Evolutionary conservation across 2,797 vertebrate genomes (phyloP).

Genomic region (Emydoidea blandingii): DNA sequence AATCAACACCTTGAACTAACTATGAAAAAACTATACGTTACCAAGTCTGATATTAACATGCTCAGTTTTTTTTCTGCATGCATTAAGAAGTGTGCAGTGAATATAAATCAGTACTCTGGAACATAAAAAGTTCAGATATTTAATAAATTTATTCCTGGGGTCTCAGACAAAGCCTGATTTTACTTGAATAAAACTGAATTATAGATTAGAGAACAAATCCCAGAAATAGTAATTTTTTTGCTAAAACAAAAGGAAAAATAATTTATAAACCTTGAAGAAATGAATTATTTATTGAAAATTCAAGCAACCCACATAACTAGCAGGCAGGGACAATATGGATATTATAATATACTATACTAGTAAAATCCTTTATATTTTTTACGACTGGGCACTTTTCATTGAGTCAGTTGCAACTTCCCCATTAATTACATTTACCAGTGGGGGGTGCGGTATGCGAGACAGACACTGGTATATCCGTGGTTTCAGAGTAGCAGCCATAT

Average conservation of each 20-base stretch:
- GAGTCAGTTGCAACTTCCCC: not conserved
- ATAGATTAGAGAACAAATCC: not conserved
- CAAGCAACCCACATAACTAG: not conserved
- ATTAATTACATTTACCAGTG: not conserved
- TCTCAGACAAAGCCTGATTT: not conserved
- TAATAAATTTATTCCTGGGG: not conserved
- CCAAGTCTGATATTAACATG: constrained; percentile 33
- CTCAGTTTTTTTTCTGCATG: not conserved
- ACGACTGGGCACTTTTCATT: not conserved
- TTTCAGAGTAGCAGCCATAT: too few species aligned
- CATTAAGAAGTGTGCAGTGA: constrained; percentile 24
- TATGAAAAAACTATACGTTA: constrained; percentile 31
- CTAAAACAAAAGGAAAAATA: not conserved
- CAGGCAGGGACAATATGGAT: not conserved
- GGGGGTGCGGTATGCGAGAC: not conserved
- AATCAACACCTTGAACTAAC: constrained; percentile 49
- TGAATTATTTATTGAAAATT: not conserved
- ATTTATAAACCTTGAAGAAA: not conserved
- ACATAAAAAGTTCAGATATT: not conserved
- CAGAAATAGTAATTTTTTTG: not conserved
- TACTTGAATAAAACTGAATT: not conserved
- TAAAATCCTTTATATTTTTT: not conserved
- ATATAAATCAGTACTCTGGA: not conserved
- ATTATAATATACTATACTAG: not conserved
- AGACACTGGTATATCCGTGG: not conserved